Conservation (phyloP, 2,888 invertebrate species). For the Zhuqinia jingwanae region DNA sequence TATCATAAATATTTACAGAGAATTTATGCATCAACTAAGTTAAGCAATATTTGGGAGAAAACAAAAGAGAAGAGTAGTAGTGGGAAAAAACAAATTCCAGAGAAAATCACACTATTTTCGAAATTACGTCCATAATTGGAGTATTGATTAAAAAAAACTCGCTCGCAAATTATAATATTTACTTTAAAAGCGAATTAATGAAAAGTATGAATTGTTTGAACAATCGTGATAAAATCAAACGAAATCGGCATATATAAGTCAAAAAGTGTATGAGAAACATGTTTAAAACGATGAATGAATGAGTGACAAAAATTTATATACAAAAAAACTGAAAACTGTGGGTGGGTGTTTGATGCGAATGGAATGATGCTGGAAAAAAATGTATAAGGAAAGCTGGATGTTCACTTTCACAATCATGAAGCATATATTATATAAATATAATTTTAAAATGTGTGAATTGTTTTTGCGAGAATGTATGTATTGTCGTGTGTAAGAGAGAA, state of each 20-base stretch:
- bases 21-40: background rate
- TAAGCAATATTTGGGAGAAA: background rate
- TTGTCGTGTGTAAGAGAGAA: constrained; percentile 32
- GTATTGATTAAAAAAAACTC: constrained; percentile 16
- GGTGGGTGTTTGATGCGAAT: background rate
- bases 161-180: constrained; percentile 45
- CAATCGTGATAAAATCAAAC: background rate
- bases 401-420: constrained; percentile 60
- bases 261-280: background rate
- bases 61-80: background rate
- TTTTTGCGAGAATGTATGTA: constrained; percentile 41
- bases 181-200: constrained; percentile 44
- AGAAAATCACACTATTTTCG: constrained; percentile 35
- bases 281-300: background rate
- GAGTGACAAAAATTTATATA: constrained; percentile 23
- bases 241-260: constrained; percentile 25
- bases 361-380: background rate
- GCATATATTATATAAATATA: constrained; percentile 40
- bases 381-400: constrained; percentile 25
- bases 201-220: constrained; percentile 5
- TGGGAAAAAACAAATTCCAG: constrained; percentile 13
- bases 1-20: background rate
- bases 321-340: constrained; percentile 20
- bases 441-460: background rate
- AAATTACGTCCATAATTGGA: constrained; percentile 41